Evolutionary conservation across 2,888 invertebrate genomes (phyloP).

Genomic region (Drosophila rellima): DNA sequence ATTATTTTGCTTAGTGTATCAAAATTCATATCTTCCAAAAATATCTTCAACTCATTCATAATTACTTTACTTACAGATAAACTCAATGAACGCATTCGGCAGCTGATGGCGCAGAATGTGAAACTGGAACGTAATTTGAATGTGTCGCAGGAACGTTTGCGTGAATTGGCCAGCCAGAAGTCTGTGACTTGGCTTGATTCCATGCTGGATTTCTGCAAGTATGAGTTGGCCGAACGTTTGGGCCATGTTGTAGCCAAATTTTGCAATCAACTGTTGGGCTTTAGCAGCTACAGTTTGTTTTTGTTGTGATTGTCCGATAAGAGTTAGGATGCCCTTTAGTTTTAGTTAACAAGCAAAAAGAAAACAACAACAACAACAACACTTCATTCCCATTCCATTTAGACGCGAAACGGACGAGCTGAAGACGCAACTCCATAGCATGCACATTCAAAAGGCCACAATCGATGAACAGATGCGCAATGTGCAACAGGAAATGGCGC

Average conservation of each 20-base stretch:
- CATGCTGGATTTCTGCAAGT: constrained; percentile 85
- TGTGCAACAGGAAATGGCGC: constrained; percentile 83
- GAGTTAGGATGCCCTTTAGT: constrained; percentile 33
- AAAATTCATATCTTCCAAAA: background rate
- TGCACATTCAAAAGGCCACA: constrained; percentile 82
- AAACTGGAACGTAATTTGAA: constrained; percentile 80
- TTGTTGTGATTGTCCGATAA: constrained; percentile 51
- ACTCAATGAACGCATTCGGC: constrained; percentile 81
- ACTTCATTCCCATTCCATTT: constrained; percentile 65
- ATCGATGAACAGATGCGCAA: constrained; percentile 83
- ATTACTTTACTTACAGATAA: constrained; percentile 68
- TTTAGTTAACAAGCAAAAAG: constrained; percentile 35
- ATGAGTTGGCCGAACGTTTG: constrained; percentile 71
- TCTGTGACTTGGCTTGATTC: constrained; percentile 84
- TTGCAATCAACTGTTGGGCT: constrained; percentile 59
- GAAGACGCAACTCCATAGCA: constrained; percentile 82
- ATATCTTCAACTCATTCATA: background rate
- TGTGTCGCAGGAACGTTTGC: constrained; percentile 78
- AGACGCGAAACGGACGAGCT: constrained; percentile 85
- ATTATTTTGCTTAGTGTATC: no score
- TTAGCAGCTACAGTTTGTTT: constrained; percentile 59
- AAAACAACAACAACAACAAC: constrained; percentile 14
- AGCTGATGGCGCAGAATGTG: constrained; percentile 80
- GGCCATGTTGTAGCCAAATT: constrained; percentile 52
- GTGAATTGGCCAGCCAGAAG: constrained; percentile 80